These are phyloP conservation scores for Rhagophthalmus giganteus DNA, from an alignment of 2,888 invertebrate genomes.

Conservation along the genomic window DNA sequence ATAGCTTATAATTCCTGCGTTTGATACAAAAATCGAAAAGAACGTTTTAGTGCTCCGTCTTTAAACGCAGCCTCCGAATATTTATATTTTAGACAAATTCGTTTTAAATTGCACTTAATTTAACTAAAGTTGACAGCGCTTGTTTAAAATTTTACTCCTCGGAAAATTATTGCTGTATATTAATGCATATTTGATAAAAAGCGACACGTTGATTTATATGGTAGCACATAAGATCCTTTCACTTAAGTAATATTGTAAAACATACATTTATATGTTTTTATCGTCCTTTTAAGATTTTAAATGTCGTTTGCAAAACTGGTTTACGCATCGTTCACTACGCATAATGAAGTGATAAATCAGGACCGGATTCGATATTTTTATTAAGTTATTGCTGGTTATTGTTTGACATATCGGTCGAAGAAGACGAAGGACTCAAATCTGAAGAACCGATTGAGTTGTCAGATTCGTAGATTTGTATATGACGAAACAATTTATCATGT, in stretches of 20 bases:
- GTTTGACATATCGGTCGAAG: slow-evolving; percentile 1
- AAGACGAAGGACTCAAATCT: slow-evolving; percentile 1
- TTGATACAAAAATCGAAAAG: too few species aligned
- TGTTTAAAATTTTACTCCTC: too few species aligned
- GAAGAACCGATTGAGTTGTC: slow-evolving; percentile 46
- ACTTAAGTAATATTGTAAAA: slow-evolving; percentile 14
- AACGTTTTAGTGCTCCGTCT: too few species aligned
- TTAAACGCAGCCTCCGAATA: too few species aligned
- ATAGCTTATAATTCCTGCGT: too few species aligned
- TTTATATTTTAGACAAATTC: too few species aligned
- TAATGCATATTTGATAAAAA: slow-evolving; percentile 3
- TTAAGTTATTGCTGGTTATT: neutral
- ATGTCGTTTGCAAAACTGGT: slow-evolving; percentile 1
- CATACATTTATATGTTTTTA: slow-evolving; percentile 12
- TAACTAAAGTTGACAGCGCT: too few species aligned
- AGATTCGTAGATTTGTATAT: slow-evolving; percentile 47
- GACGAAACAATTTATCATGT: slow-evolving; percentile 47
- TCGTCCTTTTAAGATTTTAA: slow-evolving; percentile 6
- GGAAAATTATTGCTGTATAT: too few species aligned
- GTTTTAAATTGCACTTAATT: too few species aligned
- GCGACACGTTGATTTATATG: slow-evolving; percentile 12
- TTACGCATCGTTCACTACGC: neutral
- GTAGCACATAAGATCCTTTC: slow-evolving; percentile 12
- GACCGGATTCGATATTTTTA: neutral
- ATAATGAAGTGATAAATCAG: neutral